A percentile compares a stretch with the other conserved stretches of the same genome.
Evolutionary conservation across 2,888 invertebrate species (phyloP).

Genomic region (Copidosoma aretas): DNA sequence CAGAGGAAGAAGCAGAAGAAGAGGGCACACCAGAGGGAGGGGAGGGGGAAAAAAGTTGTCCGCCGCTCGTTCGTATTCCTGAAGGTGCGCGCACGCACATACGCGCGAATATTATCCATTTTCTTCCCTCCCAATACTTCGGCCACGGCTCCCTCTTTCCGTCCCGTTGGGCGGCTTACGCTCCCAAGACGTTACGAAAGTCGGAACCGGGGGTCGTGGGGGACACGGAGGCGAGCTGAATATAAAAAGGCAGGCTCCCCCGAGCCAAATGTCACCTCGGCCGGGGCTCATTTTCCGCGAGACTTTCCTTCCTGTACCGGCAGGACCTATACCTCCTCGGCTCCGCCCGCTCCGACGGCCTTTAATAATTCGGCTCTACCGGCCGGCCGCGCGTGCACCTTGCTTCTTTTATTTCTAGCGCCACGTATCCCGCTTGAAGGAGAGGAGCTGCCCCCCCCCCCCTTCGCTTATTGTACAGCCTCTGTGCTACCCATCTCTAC

Average conservation of each 20-base stretch:
- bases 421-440: constrained; percentile 34
- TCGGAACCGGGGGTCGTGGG: constrained; percentile 36
- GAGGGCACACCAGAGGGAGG: neutral
- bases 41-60: constrained; percentile 12
- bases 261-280: constrained; percentile 48
- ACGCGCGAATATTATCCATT: constrained; percentile 49
- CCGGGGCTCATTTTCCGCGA: constrained; percentile 41
- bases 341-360: constrained; percentile 21
- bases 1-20: constrained; percentile 8
- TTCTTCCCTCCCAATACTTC: constrained; percentile 43
- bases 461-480: too few relatives aligned
- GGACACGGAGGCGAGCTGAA: constrained; percentile 45
- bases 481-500: too few relatives aligned
- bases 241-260: constrained; percentile 47
- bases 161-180: constrained; percentile 42
- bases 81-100: constrained; percentile 45
- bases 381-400: constrained; percentile 17
- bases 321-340: constrained; percentile 9
- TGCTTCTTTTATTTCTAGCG: constrained; percentile 35
- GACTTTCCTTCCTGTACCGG: constrained; percentile 42
- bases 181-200: constrained; percentile 38
- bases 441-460: neutral
- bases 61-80: constrained; percentile 46
- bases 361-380: constrained; percentile 45
- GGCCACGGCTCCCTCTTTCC: constrained; percentile 7